Base-by-base conservation (phyloP, 1,140 invertebrate species). In the Halyomorpha halys region DNA sequence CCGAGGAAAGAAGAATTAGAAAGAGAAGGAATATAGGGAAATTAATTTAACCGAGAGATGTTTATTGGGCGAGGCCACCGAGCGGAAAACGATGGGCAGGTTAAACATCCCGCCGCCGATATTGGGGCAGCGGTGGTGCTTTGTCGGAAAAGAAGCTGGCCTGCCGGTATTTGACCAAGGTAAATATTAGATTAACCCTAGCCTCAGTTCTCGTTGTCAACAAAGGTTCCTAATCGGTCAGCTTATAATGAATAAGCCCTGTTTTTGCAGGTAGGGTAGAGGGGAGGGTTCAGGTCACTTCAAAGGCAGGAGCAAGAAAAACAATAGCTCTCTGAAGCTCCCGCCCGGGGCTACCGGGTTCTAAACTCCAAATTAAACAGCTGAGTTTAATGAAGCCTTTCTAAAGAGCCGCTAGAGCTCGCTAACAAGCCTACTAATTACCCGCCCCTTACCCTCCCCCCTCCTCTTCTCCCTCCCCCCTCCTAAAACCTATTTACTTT, bases 321-420 rank as follows among this genome's bases (percentile, higher is more conserved):
- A 49, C 47, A 49, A 49, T 49, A 49, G n/a, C 47, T 18, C 19
- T 49, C 47, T 18, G 11, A 6, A n/a, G 47, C 47, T 49, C n/a
- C 47, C 47, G n/a, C n/a, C n/a, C n/a, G 3, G 47, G n/a, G 47
- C 47, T 49, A 18, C 19, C 47, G n/a, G n/a, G 47, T 5, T 14
- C n/a, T 19, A 49, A 18, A 19, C 47, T 49, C 47, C 59, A 60
- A 60, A 60, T 60, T 60, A 34, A 60, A 60, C 59, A 34, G 59
- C 59, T 60, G 59, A 60, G 59, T 64, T 64, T 64, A 64, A 64
- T 64, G 63, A 59, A 64, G 63, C 63, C 54, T 64, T 64, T 64
- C 54, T 56, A 64, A 64, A 49, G 47, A 49, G 47, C 47, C 47
- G 47, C 47, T 49, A 49, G 63, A 64, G 63, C 23, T 64, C 63